Evolutionary conservation across 2,888 invertebrate genomes (phyloP).

Genomic region (Pinctada fucata): DNA sequence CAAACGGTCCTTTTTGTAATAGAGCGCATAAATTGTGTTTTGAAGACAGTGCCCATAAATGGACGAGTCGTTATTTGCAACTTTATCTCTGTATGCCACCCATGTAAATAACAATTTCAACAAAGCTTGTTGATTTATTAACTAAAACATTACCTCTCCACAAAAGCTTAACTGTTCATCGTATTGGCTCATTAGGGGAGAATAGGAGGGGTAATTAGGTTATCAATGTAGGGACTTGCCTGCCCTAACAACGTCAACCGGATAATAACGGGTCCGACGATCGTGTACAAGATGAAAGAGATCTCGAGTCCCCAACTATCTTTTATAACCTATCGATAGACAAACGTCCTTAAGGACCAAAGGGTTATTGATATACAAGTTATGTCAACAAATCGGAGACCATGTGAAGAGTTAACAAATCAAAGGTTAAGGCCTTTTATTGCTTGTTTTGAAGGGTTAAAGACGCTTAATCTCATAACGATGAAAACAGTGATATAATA

Average conservation of each 20-base stretch:
- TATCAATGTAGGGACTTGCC: neutral
- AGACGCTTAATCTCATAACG: no score
- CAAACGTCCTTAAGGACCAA: neutral
- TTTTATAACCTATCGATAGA: neutral
- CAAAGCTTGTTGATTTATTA: neutral
- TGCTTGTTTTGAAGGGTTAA: no score
- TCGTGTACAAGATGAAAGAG: neutral
- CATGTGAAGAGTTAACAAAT: no score
- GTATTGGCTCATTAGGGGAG: constrained; percentile 1
- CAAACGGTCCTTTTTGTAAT: no score
- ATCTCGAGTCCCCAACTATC: neutral
- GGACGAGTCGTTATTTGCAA: no score
- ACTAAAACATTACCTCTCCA: neutral
- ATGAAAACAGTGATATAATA: no score
- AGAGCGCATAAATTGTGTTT: no score
- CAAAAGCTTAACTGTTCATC: constrained; percentile 4
- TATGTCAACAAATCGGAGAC: neutral
- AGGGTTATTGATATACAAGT: neutral
- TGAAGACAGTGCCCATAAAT: no score
- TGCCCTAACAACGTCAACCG: neutral
- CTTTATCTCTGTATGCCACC: neutral
- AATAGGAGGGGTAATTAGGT: constrained; percentile 3
- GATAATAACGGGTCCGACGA: neutral
- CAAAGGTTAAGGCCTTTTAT: no score
- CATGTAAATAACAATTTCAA: neutral